A percentile compares a stretch with the other conserved stretches of the same genome.
These are phyloP conservation scores for Drosophila malerkotliana DNA, from an alignment of 1,140 invertebrate genomes.

Conservation along the genomic window DNA sequence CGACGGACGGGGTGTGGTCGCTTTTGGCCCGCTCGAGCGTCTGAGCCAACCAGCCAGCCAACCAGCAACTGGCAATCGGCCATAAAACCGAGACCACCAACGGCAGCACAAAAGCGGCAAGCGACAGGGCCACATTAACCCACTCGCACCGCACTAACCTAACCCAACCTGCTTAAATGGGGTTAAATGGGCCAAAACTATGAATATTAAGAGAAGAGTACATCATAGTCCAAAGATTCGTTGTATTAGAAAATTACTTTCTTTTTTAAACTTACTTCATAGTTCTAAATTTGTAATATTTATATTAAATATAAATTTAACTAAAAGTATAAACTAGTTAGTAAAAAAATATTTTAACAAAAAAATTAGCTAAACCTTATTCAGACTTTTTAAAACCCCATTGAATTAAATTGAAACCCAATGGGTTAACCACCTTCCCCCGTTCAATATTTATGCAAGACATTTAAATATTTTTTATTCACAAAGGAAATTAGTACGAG, in stretches of 20 bases:
- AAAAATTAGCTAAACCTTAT: no score
- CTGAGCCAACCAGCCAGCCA: conserved; percentile 54
- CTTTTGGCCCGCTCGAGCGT: conserved; percentile 33
- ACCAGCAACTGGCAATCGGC: conserved; percentile 70
- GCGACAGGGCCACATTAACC: conserved; percentile 29
- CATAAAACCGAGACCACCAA: conserved; percentile 75
- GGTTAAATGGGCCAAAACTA: background rate
- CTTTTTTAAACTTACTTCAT: no score
- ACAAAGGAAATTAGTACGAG: conserved; percentile 73
- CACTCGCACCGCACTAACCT: conserved; percentile 35
- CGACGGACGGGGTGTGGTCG: conserved; percentile 72
- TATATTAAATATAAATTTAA: no score
- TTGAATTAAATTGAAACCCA: background rate
- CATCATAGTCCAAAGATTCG: no score
- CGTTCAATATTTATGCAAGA: conserved; percentile 49
- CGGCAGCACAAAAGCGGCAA: conserved; percentile 50
- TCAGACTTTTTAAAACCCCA: background rate
- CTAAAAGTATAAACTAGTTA: no score
- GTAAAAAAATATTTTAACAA: background rate
- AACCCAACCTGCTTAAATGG: background rate
- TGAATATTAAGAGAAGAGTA: background rate
- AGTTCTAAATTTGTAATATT: no score
- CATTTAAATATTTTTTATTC: conserved; percentile 75
- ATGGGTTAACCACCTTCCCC: conserved; percentile 27
- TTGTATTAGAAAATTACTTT: no score